A percentile compares a stretch with the other conserved stretches of the same genome.
Evolutionary conservation across 2,888 invertebrate genomes (phyloP).

Genomic region (Orthonevra nobilis): DNA sequence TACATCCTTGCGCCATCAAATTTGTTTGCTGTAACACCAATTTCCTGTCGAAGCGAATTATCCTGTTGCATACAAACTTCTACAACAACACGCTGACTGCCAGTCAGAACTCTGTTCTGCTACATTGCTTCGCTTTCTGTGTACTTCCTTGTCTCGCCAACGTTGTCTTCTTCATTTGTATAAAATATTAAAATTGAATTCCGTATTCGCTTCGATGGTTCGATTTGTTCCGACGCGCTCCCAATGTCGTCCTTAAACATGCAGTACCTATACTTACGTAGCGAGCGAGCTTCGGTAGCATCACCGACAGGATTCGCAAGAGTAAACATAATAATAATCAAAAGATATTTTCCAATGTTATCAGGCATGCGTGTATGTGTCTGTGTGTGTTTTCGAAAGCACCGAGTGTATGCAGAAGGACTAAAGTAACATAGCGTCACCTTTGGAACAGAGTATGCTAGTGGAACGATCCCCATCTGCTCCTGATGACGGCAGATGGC

Average conservation of each 20-base stretch:
- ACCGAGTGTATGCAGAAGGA: neutral
- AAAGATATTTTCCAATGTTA: slow-evolving; percentile 66
- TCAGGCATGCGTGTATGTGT: slow-evolving; percentile 29
- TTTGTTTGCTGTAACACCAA: slow-evolving; percentile 38
- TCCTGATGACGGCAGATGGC: neutral
- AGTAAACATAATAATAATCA: slow-evolving; percentile 70
- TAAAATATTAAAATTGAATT: slow-evolving; percentile 71
- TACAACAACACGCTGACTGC: slow-evolving; percentile 36
- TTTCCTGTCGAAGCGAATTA: slow-evolving; percentile 53
- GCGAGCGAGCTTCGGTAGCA: slow-evolving; percentile 14
- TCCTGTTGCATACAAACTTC: slow-evolving; percentile 46
- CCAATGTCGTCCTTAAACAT: slow-evolving; percentile 56
- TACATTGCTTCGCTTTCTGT: neutral
- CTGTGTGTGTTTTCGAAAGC: slow-evolving; percentile 28
- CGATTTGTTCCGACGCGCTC: slow-evolving; percentile 67
- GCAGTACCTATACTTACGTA: slow-evolving; percentile 18
- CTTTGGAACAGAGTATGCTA: slow-evolving; percentile 44
- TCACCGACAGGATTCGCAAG: slow-evolving; percentile 53
- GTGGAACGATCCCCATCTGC: slow-evolving; percentile 60
- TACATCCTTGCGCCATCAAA: no score
- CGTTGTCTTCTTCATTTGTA: slow-evolving; percentile 18
- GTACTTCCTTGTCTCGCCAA: neutral
- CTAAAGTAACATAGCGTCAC: slow-evolving; percentile 15
- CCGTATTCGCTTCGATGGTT: slow-evolving; percentile 63
- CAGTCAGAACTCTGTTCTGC: slow-evolving; percentile 26